Percentiles rank a stretch among this genome's conserved stretches.
These are phyloP conservation scores for Podarcis siculus DNA, from an alignment of 2,797 vertebrate species.

Conservation along the genomic window DNA sequence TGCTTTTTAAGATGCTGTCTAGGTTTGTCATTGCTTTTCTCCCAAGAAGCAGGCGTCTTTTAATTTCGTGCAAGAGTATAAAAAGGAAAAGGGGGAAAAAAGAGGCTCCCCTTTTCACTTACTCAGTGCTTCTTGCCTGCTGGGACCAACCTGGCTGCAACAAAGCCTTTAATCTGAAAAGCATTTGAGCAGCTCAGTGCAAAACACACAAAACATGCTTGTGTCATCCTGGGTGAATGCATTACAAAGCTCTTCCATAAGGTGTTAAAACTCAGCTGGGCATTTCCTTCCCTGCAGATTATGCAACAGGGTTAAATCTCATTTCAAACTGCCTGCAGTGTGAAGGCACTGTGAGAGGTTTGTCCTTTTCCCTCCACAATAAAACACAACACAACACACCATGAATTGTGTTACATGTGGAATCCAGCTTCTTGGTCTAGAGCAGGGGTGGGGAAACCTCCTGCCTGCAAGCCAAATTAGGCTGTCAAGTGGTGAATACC, in stretches of 20 bases:
- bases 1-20: no score
- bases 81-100: background rate
- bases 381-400: background rate
- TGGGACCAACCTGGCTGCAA: background rate
- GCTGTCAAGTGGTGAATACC: background rate
- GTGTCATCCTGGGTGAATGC: background rate
- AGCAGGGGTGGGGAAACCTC: no score
- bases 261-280: background rate
- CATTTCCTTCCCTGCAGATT: background rate
- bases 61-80: background rate
- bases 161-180: slow-evolving; percentile 7
- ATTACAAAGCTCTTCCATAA: background rate
- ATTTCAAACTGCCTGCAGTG: background rate
- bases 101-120: background rate
- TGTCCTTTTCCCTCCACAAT: no score
- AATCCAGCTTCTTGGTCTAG: background rate
- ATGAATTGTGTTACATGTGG: no score
- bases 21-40: no score
- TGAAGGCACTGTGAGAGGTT: background rate
- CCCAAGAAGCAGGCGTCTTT: no score
- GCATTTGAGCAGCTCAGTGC: background rate
- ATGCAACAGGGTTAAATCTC: background rate
- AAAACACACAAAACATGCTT: background rate
- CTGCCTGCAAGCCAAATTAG: no score
- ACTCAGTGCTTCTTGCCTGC: background rate